Percentiles rank a stretch among this genome's conserved stretches.
These are phyloP conservation scores for Prolemur simus DNA, from an alignment of 2,113 vertebrate species.

Conservation along the genomic window DNA sequence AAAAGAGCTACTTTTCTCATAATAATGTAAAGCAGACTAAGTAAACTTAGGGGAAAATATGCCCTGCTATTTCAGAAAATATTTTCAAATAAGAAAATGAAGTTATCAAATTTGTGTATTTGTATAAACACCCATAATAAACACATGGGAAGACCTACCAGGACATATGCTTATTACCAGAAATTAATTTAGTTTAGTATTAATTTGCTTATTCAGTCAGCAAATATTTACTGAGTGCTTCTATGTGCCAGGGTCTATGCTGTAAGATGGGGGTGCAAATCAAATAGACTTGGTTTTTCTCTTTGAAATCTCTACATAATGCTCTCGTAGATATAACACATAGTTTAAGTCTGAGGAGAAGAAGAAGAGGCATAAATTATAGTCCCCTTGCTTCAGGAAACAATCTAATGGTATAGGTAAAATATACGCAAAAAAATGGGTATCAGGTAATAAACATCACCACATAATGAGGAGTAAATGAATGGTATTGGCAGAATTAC, in stretches of 20 bases:
- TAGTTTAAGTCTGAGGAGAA: background rate
- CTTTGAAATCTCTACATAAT: background rate
- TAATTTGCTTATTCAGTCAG: background rate
- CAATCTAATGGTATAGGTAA: background rate
- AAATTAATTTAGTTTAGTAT: background rate
- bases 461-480: background rate
- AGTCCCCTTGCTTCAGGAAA: background rate
- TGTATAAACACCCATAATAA: background rate
- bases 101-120: background rate
- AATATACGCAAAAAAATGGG: background rate
- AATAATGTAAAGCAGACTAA: constrained; percentile 56
- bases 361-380: background rate
- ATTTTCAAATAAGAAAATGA: background rate
- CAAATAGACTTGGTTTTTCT: background rate
- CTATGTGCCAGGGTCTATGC: background rate
- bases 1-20: constrained; percentile 36
- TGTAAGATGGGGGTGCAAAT: background rate
- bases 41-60: background rate
- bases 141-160: background rate
- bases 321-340: background rate
- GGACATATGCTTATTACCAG: background rate
- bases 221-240: background rate
- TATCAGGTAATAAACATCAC: background rate
- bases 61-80: background rate
- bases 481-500: background rate